Evolutionary conservation across 2,888 invertebrate genomes (phyloP), one percentile per base, ranked within the genome.

Genomic region (Scaeva pyrastri): DNA sequence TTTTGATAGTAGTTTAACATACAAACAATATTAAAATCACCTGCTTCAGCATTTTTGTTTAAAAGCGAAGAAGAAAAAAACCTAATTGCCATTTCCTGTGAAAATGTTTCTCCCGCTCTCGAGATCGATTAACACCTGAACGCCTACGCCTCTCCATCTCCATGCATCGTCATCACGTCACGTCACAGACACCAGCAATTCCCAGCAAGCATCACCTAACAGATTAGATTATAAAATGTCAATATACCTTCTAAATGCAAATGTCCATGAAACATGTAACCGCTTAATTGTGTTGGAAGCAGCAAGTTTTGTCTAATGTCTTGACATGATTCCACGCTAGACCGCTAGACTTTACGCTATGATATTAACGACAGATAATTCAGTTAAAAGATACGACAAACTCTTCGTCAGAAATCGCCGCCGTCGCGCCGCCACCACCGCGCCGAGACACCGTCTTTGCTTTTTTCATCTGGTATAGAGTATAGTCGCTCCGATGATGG

Each of bases 241-340:
- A 68, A 73, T 77, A 70, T 74, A 68, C 74, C 52, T 71, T 52
- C 62, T 56, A 39, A 83, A 75, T 85, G 80, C 80, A 80, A 80
- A 85, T 80, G 84, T 85, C 68, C 80, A 76, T 85, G 84, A 85
- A 85, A 66, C 84, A 80, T 75, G 75, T 85, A 75, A 76, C 80
- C 66, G 71, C 71, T 83, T 75, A 76, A 85, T 85, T 85, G 75
- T 72, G 75, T 80, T 85, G 58, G 71, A 81, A 73, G 62, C 73
- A 77, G 60, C 85, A 75, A 75, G 70, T 75, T 85, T 80, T 85
- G 75, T 76, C 78, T 81, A n/a, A n/a, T n/a, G 8, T 31, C 8
- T 31, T 76, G 76, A 76, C 80, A 85, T 66, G 45, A 66, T 66
- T 81, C 71, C 56, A 64, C 71, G 71, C 84, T 56, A 85, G 76